Evolutionary conservation across 2,888 invertebrate species (phyloP), one percentile per base, ranked within the genome.

Genomic region (Yponomeuta cagnagella): DNA sequence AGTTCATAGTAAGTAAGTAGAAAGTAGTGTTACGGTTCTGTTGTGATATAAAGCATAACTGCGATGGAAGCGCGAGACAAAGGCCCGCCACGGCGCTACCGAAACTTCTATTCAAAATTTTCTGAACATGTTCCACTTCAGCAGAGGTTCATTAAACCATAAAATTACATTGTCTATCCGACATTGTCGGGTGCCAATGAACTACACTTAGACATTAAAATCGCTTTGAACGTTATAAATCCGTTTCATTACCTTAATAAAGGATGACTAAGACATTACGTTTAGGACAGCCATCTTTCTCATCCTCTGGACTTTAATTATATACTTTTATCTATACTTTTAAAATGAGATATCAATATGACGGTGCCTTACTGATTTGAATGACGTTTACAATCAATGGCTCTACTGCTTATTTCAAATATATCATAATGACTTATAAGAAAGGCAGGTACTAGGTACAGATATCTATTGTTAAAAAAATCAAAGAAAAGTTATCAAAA

Each of bases 131-230:
- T 91, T 92, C 90, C 90, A 91, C 87, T 90, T 86, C 82, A 86
- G 77, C 81, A 81, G 86, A 88, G 85, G 82, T 85, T 89, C 90
- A 89, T 88, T 92, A 87, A 78, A 92, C 86, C 92, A 92, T 92
- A 90, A 92, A 90, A 92, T 92, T 92, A 91, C 91, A 91, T 92
- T 92, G 91, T 91, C 87, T 88, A 79, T 73, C 75, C 82, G 85
- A 87, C 89, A 90, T 89, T 90, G 90, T 89, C 80, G 84, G 79
- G 87, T 90, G 91, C 85, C 91, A 90, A 89, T 91, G 92, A 91
- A 91, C 91, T 91, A 86, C 90, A 89, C 90, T 92, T 92, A 90
- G 91, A 90, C 91, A 92, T 91, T 63, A 88, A 92, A 91, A 90
- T 92, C 80, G 83, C 87, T 87, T 88, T 87, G 84, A 85, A 83